Evolutionary conservation across 1,140 invertebrate species (phyloP), one percentile per base, ranked within the genome.

Genomic region (Leptoteleia sp.): DNA sequence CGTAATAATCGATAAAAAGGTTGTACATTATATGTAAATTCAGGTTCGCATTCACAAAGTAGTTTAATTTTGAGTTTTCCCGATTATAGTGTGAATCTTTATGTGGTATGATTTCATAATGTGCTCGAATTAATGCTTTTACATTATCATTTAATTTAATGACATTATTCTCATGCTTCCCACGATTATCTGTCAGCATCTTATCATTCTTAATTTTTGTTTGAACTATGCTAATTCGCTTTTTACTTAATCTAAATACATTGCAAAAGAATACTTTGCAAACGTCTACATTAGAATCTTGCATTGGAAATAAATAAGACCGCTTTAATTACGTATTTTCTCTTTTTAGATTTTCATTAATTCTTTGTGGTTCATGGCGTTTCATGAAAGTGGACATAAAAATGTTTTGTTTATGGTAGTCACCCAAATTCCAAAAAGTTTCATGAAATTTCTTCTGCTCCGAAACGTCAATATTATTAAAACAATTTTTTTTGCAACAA

Each of bases 41-140:
- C 9, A 64, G 42, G 4, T 50, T 37, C 27, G 37, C 9, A 22
- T 50, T 50, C 16, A n/a, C 31, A 64, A 64, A 64, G 42, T 50
- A 64, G 3, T 42, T 50, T 13, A 52, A 31, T 8, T 38, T 16
- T n/a, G 35, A 15, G 6, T 22, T 22, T 27, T 64, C 33, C 5
- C 43, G 16, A 9, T 13, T 13, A 4, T 43, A 43, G 40, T 65
- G 47, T 2, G 62, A 65, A 33, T 65, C 13, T 9, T 15, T 11
- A 31, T 65, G 38, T 3, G 38, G 62, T 31, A 52, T 40, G 12
- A 12, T 31, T 42, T 43, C 15, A 16, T 38, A 65, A 9, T 54
- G 62, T 6, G 11, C 22, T 43, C 4, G 22, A 8, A 40, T 65
- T 1, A 65, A 35, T 17, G n/a, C 12, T 54, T 54, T 65, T 12